Base-by-base conservation (phyloP, 2,888 invertebrate genomes). In the Xylota sylvarum region DNA sequence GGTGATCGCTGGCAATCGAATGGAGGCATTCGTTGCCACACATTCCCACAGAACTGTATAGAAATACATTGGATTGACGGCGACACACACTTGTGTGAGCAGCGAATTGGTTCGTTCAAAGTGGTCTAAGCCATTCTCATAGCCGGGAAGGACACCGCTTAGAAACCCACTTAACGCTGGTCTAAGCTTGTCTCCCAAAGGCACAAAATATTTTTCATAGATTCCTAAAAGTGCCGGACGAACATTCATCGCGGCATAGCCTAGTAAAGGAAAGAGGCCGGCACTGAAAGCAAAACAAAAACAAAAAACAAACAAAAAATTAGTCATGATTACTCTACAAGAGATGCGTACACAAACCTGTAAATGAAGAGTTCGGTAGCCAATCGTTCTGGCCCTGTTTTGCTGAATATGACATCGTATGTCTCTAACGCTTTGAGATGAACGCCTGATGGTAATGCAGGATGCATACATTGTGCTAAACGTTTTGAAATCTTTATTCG, bases 391-490 rank as follows among this genome's bases (percentile, higher is more conserved):
- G 96, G 95, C 81, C 97, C 97, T 93, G 98, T 97, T 90, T 96
- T 96, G 91, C 96, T 96, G 93, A 98, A 98, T 91, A 98, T 97
- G 88, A 97, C 96, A 90, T 97, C 97, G 92, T 98, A 98, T 0
- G 97, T 97, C 93, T 98, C 98, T 88, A 98, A 93, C 23, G 97
- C 97, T 93, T 97, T 98, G 84, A 98, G 93, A 93, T 98, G 98
- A 30, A 98, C 98, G 40, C 98, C 98, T 72, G 97, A 96, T 23
- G 98, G 98, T 88, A 98, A 93, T 17, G 97, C 97, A 40, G 98
- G 98, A 93, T 98, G 98, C 94, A 98, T 96, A 91, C 98, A 98
- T 94, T 98, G 98, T 58, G 98, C 97, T 88, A 98, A 93, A 84
- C 98, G 94, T 93, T 98, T 98, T 64, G 97, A 96, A 88, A 98